Evolutionary conservation across 2,888 invertebrate species (phyloP), one percentile per base, ranked within the genome.

Genomic region (Ganaspis brasiliensis): DNA sequence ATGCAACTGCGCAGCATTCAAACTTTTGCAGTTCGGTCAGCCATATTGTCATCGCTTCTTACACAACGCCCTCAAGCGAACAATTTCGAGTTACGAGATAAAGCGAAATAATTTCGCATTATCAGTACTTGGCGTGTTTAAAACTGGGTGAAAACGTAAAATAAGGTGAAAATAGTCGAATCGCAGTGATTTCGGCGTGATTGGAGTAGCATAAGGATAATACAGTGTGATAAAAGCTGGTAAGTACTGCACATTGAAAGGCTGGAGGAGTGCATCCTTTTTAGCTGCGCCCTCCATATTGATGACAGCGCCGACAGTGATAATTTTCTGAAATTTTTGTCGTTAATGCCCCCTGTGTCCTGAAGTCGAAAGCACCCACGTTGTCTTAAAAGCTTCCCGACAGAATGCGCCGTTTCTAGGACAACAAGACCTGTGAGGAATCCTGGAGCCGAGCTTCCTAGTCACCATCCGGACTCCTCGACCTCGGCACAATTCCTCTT

Each of bases 291-390:
- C 89, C 92, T 92, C 92, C 93, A 93, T 93, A 92, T 93, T 94
- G 94, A 94, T 93, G 93, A 93, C 94, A 94, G 94, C 94, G 94
- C 94, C 94, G 93, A 93, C 94, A 92, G 94, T 94, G 94, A 94
- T 94, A 93, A 94, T 93, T 94, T 93, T 92, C 91, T 91, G 94
- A 93, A 94, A 93, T 94, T 94, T 94, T 93, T 93, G 93, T 93
- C 92, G 93, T 92, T 92, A 93, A 94, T 94, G 94, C 94, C 94
- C 94, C 94, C 94, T 94, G 92, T 92, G 92, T 92, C 92, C 91
- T 92, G 82, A 93, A 87, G 89, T 87, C 89, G 90, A 90, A 90
- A 91, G 90, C 91, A 90, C 83, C 87, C 87, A 84, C 84, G 87
- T 87, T 87, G 87, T 87, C 89, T 88, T 89, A 87, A 87, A 86